Base-by-base conservation (phyloP, 1,140 invertebrate species). In the Cotesia glomerata region DNA sequence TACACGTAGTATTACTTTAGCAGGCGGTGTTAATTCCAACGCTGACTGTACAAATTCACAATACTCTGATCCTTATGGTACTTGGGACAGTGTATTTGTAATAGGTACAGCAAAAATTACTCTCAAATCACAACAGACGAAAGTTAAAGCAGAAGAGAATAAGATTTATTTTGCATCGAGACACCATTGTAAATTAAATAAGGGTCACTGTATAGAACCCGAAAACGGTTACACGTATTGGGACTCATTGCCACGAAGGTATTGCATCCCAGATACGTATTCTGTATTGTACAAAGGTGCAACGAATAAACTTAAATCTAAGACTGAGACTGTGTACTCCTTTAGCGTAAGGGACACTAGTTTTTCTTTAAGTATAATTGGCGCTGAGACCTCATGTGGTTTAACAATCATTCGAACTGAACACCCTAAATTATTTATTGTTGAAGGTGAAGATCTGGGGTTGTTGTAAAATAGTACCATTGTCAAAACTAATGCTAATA, bases 371-470 rank as follows among this genome's bases (percentile, higher is more conserved):
- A 64, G 63, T 0, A 49, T 9, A 0, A 69, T 36, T 18, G 59
- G 69, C 52, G 39, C 9, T n/a, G 5, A n/a, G 8, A 8, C 13
- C 0, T 5, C 67, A 18, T 77, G 75, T 35, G 76, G 75, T 0
- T 54, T 59, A 3, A 61, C 9, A 49, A 5, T 79, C 1, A 11
- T 69, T 11, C 11, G 13, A 14, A 77, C 77, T 0, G 78, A 80
- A 64, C 76, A 79, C 49, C 76, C 73, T 4, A 76, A 75, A 71
- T 16, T 79, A 0, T 68, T 80, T 4, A 77, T 82, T 9, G 8
- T 78, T 0, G 75, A 80, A 67, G 5, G 14, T 3, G 64, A 4
- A 9, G 18, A 66, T 34, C 4, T 56, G 7, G 5, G 3, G 34
- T 0, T 8, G 9, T 13, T 72, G 11, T 72, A 69, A 69, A 75